Evolutionary conservation across 2,113 vertebrate species (phyloP).

Genomic region (Actenoides hombroni): DNA sequence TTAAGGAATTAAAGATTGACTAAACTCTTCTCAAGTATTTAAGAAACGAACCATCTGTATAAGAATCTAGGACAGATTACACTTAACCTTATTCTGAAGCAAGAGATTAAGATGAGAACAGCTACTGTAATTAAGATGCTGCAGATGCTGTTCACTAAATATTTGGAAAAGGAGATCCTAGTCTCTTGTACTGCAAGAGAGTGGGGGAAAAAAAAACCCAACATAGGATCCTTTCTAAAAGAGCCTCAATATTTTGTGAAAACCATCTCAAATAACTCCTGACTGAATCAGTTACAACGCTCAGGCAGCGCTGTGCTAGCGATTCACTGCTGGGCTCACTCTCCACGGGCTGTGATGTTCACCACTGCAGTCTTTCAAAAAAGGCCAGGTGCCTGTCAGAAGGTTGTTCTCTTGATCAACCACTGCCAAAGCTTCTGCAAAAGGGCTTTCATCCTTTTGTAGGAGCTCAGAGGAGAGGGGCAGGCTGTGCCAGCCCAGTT

Average conservation of each 20-base stretch:
- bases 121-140: constrained; percentile 70
- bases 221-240: not conserved
- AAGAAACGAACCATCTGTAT: constrained; percentile 86
- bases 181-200: not conserved
- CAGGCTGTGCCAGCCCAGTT: not conserved
- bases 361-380: not conserved
- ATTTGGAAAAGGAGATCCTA: constrained; percentile 8
- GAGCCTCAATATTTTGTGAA: not conserved
- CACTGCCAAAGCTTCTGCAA: not conserved
- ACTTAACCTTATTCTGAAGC: constrained; percentile 73
- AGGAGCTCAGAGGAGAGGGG: not conserved
- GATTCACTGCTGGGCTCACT: not conserved
- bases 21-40: constrained; percentile 82
- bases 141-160: constrained; percentile 69
- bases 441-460: not conserved
- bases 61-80: constrained; percentile 86
- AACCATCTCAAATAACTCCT: not conserved
- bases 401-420: not conserved
- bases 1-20: constrained; percentile 79
- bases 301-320: not conserved
- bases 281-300: not conserved
- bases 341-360: not conserved
- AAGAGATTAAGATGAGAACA: constrained; percentile 72
- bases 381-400: not conserved
- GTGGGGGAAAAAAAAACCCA: not conserved